These are phyloP conservation scores for Pterobdella sp. DNA, from an alignment of 2,888 invertebrate species.

Conservation along the genomic window DNA sequence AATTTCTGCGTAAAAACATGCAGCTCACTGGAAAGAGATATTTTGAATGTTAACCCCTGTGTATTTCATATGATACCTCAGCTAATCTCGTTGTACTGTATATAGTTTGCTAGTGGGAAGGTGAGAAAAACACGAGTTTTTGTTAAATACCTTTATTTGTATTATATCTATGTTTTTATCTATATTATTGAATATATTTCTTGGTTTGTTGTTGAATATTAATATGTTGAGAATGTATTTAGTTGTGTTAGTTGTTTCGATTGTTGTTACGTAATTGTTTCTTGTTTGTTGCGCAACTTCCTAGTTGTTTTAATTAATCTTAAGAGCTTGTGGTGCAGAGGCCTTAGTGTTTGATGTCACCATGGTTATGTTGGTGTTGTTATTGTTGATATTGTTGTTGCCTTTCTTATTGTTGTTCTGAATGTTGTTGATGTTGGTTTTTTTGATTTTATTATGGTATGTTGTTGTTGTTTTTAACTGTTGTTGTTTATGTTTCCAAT, in stretches of 20 bases:
- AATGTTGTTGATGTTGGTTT: not conserved
- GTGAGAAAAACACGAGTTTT: too few species aligned
- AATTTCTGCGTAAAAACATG: too few species aligned
- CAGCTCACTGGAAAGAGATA: too few species aligned
- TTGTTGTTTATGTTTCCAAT: not conserved
- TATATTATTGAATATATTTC: not conserved
- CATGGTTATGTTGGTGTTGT: not conserved
- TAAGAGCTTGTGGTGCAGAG: too few species aligned
- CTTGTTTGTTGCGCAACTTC: not conserved
- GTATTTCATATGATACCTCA: too few species aligned
- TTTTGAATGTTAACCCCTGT: too few species aligned
- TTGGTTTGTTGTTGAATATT: not conserved
- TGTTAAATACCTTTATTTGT: too few species aligned
- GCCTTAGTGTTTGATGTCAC: not conserved
- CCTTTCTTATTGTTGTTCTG: not conserved
- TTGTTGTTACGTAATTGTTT: not conserved
- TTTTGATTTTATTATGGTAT: not conserved
- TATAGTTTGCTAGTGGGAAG: too few species aligned
- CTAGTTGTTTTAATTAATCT: too few species aligned
- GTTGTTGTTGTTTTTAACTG: not conserved
- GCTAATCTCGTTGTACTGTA: too few species aligned
- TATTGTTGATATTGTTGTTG: not conserved
- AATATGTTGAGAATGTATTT: not conserved
- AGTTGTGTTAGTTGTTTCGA: not conserved
- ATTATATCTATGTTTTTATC: too few species aligned